Percentiles rank a stretch among this genome's conserved stretches.
phyloP scores from a whole-genome alignment of 1,140 invertebrate species.

The Trachymyrmex cornetzi region DNA sequence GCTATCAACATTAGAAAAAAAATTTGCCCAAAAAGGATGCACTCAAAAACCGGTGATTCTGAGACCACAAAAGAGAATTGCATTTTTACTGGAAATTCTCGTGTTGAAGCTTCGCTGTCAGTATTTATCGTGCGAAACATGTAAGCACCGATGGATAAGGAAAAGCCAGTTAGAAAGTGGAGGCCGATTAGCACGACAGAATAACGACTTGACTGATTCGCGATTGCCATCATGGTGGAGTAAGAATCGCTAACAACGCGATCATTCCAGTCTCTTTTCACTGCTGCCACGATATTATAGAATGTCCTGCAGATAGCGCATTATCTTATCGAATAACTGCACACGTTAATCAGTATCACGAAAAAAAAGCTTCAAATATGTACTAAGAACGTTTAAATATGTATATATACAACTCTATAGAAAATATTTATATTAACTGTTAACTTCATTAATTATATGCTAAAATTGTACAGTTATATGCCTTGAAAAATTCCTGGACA shows the following conservation, averaged over 20 bases:
- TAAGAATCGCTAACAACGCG: not conserved
- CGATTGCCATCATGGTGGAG: not conserved
- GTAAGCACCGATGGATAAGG: not conserved
- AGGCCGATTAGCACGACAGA: not conserved
- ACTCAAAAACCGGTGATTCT: constrained; percentile 38
- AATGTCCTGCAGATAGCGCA: constrained; percentile 31
- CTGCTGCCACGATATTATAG: constrained; percentile 23
- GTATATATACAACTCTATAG: not conserved
- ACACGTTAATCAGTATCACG: not conserved
- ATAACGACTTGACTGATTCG: not conserved
- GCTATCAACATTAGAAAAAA: not conserved
- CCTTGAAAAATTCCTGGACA: not conserved
- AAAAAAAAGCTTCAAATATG: not conserved
- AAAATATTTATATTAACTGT: not conserved
- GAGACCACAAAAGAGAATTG: constrained; percentile 10
- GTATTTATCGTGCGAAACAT: not conserved
- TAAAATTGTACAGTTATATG: not conserved
- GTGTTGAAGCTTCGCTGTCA: not conserved
- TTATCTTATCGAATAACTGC: not conserved
- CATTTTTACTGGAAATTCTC: constrained; percentile 62
- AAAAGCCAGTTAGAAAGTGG: constrained; percentile 6
- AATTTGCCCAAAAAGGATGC: constrained; percentile 33
- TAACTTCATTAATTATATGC: not conserved
- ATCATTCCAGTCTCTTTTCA: constrained; percentile 17
- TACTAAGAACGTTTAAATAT: not conserved